Evolutionary conservation across 2,113 vertebrate genomes (phyloP), one percentile per base, ranked within the genome.

Genomic region (Anguilla japonica): DNA sequence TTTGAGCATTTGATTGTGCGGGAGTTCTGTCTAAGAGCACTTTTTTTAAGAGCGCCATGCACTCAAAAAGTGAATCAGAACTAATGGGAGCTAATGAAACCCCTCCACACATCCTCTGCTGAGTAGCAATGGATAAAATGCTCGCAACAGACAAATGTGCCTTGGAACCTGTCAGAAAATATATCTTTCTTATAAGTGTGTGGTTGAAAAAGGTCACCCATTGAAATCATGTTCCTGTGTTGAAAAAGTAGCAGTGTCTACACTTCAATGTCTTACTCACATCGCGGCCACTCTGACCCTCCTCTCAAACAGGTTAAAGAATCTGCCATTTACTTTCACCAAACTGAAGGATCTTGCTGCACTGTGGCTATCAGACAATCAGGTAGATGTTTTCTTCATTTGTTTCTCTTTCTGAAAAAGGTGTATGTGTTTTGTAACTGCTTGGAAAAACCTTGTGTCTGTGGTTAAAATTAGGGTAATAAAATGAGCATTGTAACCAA

Each of bases 341-440:
- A 99, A 99, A 90, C 97, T 99, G 88, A 99, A 99, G 91, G 98
- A 99, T 89, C 96, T 99, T 89, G 98, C 98, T 91, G 98, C 98
- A 93, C 91, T 99, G 88, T 99, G 98, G 98, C 97, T 99, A 86
- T 99, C 98, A 93, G 98, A 99, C 96, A 99, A 99, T 96, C 98
- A 99, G 98, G 98, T 99, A 96, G 90, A 57, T 71, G 78, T 81
- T 53, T 79, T 50, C 1, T 34, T 9, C n/a, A 41, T 46, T 53
- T 39, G 34, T 56, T 84, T 34, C 16, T 53, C 41, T 71, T 16
- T 40, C 3, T 79, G 1, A 40, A 34, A 39, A 41, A 60, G 16
- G 13, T 79, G 2, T 40, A 29, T 40, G 39, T 41, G 14, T 80
- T 80, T 5, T 80, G 15, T 20, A 80, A 20, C 41, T 41, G 79